Base-by-base conservation (phyloP, 2,888 invertebrate species). In the Drosophila mettleri region DNA sequence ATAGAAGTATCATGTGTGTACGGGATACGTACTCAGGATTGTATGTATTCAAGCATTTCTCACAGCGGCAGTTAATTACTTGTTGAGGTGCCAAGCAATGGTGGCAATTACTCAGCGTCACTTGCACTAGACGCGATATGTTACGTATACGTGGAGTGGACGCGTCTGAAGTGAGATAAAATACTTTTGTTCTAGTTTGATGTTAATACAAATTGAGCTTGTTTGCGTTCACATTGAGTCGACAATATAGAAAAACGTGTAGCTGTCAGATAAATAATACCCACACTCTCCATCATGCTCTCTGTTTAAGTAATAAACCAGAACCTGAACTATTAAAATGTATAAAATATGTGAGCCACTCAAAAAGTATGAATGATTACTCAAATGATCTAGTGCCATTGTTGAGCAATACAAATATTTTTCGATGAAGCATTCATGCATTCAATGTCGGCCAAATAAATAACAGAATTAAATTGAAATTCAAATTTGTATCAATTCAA, bases 101-200 rank as follows among this genome's bases (percentile, higher is more conserved):
- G 12, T 29, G 14, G 24, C 33, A 34, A 77, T 77, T 72, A 60
- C 68, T 73, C 73, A 68, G 51, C 49, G 68, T 77, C 74, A 72
- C 46, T 41, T 48, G 39, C 68, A 77, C 33, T 38, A 54, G 16
- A 20, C 31, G 24, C 24, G 8, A 51, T 34, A 43, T 20, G 55
- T 63, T 62, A 27, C 45, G 63, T 49, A 76, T 76, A 66, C 67
- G 77, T 52, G 22, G 24, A 18, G 57, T 71, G 16, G 20, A 9
- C 10, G 9, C 16, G 12, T n/a, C 22, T 14, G 16, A 12, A 54
- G n/a, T 34, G 34, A 51, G 20, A 69, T 39, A 34, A 57, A 27
- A 38, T 57, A 41, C 29, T 27, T 14, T 20, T 43, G 18, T 22
- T 12, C 20, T 10, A 33, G 24, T 62, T 27, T 34, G n/a, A 41